These are phyloP conservation scores for Lycia hirtaria DNA, from an alignment of 2,888 invertebrate species.

Conservation along the genomic window DNA sequence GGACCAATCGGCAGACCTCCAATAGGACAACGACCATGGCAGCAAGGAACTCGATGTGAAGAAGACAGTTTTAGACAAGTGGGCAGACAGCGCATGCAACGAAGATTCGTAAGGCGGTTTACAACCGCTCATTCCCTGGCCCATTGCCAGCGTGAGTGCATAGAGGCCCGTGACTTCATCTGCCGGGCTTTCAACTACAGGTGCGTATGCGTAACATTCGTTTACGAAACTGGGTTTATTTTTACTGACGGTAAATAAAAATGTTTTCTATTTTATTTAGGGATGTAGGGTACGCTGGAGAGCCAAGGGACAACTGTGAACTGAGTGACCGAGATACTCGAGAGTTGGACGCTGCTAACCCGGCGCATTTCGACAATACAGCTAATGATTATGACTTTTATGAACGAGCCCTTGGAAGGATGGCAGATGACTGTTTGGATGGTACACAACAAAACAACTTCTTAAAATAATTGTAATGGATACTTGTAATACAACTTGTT, in stretches of 20 bases:
- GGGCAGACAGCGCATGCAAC: conserved; percentile 91
- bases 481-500: not conserved
- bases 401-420: conserved; percentile 90
- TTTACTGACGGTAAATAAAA: conserved; percentile 20
- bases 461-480: not conserved
- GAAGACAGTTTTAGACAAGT: conserved; percentile 94
- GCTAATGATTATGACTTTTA: conserved; percentile 94
- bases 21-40: conserved; percentile 70
- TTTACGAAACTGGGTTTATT: conserved; percentile 32
- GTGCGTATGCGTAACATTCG: conserved; percentile 63
- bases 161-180: conserved; percentile 92
- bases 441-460: conserved; percentile 81
- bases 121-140: conserved; percentile 90
- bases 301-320: conserved; percentile 93
- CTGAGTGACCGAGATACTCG: conserved; percentile 94
- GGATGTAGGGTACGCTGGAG: conserved; percentile 86
- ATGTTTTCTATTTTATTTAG: conserved; percentile 58
- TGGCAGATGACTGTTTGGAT: conserved; percentile 93
- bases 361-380: conserved; percentile 92
- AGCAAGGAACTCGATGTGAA: conserved; percentile 89
- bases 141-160: conserved; percentile 94
- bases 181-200: conserved; percentile 95
- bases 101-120: conserved; percentile 90
- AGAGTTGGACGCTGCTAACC: conserved; percentile 93
- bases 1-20: conserved; percentile 68